These are phyloP conservation scores for Budorcas taxicolor DNA, from an alignment of 2,113 vertebrate species.

Conservation along the genomic window DNA sequence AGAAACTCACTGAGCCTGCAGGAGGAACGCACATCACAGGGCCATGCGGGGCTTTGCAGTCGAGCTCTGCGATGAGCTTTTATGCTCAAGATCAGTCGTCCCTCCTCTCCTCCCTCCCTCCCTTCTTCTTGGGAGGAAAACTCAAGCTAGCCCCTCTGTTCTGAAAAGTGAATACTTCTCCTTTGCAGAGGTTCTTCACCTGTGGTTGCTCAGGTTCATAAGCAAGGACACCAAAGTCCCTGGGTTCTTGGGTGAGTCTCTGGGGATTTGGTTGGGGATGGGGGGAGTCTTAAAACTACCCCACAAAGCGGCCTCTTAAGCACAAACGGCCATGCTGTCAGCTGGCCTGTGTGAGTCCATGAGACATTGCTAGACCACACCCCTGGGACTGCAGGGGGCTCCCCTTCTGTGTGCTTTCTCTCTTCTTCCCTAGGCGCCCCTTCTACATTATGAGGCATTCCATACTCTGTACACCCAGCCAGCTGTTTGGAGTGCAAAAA, in stretches of 20 bases:
- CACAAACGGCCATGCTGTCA: too few relatives aligned
- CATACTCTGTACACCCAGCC: not conserved
- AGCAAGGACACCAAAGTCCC: not conserved
- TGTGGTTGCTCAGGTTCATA: not conserved
- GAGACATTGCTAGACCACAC: not conserved
- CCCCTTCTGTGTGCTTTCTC: not conserved
- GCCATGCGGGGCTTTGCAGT: fast-evolving
- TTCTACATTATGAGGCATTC: not conserved
- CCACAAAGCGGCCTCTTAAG: not conserved
- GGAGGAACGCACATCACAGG: fast-evolving
- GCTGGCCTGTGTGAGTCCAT: not conserved
- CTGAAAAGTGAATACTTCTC: not conserved
- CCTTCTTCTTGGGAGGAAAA: not conserved
- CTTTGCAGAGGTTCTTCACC: not conserved
- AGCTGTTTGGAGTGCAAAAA: not conserved
- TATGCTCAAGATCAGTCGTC: fast-evolving
- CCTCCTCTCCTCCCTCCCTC: not conserved
- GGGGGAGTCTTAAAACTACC: not conserved
- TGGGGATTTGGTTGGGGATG: too few relatives aligned
- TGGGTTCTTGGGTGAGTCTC: not conserved
- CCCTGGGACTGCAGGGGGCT: not conserved
- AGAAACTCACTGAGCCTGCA: not conserved
- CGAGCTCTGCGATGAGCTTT: not conserved
- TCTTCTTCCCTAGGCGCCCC: not conserved
- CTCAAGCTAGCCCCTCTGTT: not conserved